Conservation (phyloP, 1,140 invertebrate genomes). For the Philopotamus ludificatus region DNA sequence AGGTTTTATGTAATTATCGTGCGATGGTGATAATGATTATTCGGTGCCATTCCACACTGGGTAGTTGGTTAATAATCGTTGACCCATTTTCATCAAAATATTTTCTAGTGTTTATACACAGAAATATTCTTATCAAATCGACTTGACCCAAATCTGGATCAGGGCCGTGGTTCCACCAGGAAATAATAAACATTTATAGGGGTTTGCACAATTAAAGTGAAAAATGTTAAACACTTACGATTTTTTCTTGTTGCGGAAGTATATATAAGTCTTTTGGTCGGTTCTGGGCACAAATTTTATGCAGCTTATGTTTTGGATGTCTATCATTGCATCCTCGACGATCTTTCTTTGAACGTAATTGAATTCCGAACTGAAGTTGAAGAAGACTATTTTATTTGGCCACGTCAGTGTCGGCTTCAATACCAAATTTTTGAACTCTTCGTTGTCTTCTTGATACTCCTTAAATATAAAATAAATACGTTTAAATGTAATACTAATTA, state of each 20-base stretch:
- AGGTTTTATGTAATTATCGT: too few relatives aligned
- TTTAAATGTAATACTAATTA: neutral
- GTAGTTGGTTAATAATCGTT: too few relatives aligned
- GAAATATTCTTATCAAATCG: too few relatives aligned
- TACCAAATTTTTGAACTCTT: constrained; percentile 36
- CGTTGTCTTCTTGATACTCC: constrained; percentile 30
- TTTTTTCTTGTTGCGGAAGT: constrained; percentile 40
- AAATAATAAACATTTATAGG: too few relatives aligned
- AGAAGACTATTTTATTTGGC: constrained; percentile 40
- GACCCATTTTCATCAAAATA: too few relatives aligned
- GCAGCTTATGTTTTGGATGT: constrained; percentile 40
- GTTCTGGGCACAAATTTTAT: constrained; percentile 34
- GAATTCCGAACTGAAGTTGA: constrained; percentile 41
- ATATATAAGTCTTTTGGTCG: constrained; percentile 33
- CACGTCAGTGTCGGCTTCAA: constrained; percentile 34
- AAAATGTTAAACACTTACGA: constrained; percentile 37
- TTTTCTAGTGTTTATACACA: too few relatives aligned
- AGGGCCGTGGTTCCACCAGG: too few relatives aligned
- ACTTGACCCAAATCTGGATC: too few relatives aligned
- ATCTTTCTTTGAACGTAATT: constrained; percentile 19
- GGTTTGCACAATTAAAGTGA: too few relatives aligned
- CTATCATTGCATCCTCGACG: constrained; percentile 33
- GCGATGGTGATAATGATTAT: too few relatives aligned
- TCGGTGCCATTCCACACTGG: too few relatives aligned
- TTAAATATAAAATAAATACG: constrained; percentile 22